Evolutionary conservation across 2,797 vertebrate species (phyloP), one percentile per base, ranked within the genome.

Genomic region (Onychomys torridus): DNA sequence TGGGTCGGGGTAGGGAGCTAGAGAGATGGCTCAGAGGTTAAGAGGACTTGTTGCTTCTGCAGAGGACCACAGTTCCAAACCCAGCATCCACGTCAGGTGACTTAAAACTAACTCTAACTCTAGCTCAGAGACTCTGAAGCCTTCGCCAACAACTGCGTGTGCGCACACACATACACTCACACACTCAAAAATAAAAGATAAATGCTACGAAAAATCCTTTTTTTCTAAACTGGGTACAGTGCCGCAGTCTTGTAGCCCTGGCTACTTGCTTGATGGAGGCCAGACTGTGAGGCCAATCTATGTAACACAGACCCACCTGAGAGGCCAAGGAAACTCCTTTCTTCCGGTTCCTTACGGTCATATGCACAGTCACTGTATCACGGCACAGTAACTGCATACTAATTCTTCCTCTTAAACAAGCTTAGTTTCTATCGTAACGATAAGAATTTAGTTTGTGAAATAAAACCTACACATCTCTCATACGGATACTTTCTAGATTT

Each of bases 401-500:
- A 81, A 69, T 55, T 19, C 0, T 2, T 16, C 52, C 19, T 55
- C 52, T 81, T 63, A 93, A 89, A 37, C 1, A 57, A 94, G 16
- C 37, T 57, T 29, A 93, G 87, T 81, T 91, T 95, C 88, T 91
- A 52, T 59, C 89, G 91, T 57, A 95, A n/a, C 59, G 63, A 79
- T n/a, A 78, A 77, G 49, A 57, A 34, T n/a, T 91, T 78, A 71
- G 87, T 49, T 94, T 96, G n/a, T 88, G 27, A 92, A 92, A 96
- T 89, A 34, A 95, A 97, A 76, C 32, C 32, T 95, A 82, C 4
- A 83, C 57, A 90, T 75, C 63, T 93, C 84, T 91, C 55, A 52
- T 78, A 75, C 5, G 65, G 32, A 29, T 86, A 10, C 34, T 89
- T 96, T 86, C 88, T 91, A 75, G n/a, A 95, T 83, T 81, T 91